Percentiles rank a stretch among this genome's conserved stretches.
These are phyloP conservation scores for Eonycteris spelaea DNA, from an alignment of 2,113 vertebrate genomes.

Conservation along the genomic window DNA sequence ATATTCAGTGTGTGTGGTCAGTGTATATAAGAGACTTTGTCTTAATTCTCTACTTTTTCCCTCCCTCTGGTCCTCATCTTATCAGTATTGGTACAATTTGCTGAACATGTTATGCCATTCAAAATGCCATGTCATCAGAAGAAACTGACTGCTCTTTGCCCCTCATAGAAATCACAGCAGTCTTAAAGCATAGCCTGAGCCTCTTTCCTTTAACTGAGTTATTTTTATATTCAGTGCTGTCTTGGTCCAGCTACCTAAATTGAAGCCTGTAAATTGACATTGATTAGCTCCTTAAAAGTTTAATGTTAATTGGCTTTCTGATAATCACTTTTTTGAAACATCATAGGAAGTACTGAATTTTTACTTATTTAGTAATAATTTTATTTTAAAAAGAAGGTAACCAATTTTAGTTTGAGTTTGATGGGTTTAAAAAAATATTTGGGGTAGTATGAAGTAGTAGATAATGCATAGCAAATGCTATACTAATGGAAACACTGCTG, in stretches of 20 bases:
- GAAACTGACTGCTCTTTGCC: not conserved
- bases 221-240: not conserved
- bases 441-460: not conserved
- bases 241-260: not conserved
- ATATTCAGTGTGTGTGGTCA: not conserved
- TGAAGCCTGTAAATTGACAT: not conserved
- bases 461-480: not conserved
- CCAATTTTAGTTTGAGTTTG: not conserved
- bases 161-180: not conserved
- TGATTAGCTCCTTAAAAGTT: not conserved
- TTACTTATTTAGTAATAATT: slow-evolving; percentile 25
- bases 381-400: slow-evolving; percentile 13
- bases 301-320: not conserved
- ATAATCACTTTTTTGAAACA: not conserved
- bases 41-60: not conserved
- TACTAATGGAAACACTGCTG: not conserved
- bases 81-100: not conserved
- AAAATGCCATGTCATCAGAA: not conserved
- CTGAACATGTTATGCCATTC: not conserved
- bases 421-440: not conserved
- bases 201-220: not conserved
- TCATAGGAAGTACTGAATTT: not conserved
- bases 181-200: not conserved
- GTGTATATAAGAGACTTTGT: not conserved
- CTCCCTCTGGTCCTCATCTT: not conserved